phyloP scores from a whole-genome alignment of 2,888 invertebrate genomes.

The Euphydryas editha region DNA sequence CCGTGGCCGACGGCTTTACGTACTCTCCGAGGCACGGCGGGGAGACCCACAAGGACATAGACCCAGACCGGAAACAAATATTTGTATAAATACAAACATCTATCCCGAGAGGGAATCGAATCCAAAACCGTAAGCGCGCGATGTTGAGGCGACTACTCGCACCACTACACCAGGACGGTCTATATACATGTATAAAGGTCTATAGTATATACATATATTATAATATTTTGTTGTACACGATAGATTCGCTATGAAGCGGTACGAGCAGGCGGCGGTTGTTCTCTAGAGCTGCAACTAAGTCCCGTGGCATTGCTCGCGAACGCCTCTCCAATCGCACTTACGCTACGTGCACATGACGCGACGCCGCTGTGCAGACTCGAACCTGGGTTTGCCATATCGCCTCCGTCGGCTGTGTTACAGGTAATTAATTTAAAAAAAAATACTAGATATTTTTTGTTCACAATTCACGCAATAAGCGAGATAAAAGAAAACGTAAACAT shows the following conservation, averaged over 20 bases:
- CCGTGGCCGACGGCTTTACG: too few species aligned
- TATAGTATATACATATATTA: too few species aligned
- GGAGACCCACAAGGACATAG: too few species aligned
- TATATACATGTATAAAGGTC: too few species aligned
- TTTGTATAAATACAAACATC: neutral
- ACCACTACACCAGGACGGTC: too few species aligned
- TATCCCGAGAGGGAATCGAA: neutral
- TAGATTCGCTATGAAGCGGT: slow-evolving; percentile 68
- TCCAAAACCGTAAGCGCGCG: too few species aligned
- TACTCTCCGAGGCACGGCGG: too few species aligned
- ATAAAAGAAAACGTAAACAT: too few species aligned
- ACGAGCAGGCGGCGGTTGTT: slow-evolving; percentile 69
- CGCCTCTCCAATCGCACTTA: slow-evolving; percentile 62
- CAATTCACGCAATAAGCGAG: too few species aligned
- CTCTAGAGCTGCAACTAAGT: slow-evolving; percentile 59
- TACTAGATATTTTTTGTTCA: neutral
- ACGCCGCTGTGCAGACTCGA: slow-evolving; percentile 69
- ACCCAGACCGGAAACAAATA: too few species aligned
- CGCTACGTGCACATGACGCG: slow-evolving; percentile 69
- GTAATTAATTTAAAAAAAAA: slow-evolving; percentile 44
- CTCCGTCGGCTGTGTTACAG: slow-evolving; percentile 58
- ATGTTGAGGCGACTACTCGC: too few species aligned
- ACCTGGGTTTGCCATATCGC: slow-evolving; percentile 62
- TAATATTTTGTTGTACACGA: too few species aligned
- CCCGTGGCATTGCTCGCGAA: slow-evolving; percentile 67